Evolutionary conservation across 2,888 invertebrate genomes (phyloP).

Genomic region (Thera obeliscata): DNA sequence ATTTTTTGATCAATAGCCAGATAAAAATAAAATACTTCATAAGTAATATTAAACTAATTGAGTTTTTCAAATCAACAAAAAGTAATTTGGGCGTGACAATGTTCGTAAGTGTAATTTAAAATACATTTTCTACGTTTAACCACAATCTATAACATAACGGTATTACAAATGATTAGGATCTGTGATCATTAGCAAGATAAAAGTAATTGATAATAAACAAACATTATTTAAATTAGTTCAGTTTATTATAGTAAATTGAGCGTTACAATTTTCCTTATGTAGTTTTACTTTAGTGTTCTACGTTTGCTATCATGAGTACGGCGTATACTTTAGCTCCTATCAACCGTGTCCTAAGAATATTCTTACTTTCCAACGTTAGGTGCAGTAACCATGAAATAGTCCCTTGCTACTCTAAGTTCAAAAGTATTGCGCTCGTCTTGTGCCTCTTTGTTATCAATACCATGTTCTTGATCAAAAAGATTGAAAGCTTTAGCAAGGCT

Average conservation of each 20-base stretch:
- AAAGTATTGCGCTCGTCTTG: background rate
- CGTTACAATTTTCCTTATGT: background rate
- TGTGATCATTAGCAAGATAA: background rate
- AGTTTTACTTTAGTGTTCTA: background rate
- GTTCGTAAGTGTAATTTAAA: too few relatives aligned
- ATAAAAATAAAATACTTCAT: too few relatives aligned
- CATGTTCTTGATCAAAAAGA: background rate
- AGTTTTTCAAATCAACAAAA: too few relatives aligned
- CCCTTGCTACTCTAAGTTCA: background rate
- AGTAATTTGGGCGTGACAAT: too few relatives aligned
- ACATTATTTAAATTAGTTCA: background rate
- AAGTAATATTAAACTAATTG: too few relatives aligned
- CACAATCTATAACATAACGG: too few relatives aligned
- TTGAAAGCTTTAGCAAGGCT: background rate
- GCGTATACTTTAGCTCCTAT: conserved; percentile 4
- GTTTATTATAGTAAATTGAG: background rate
- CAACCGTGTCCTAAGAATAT: conserved; percentile 8
- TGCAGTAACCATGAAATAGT: background rate
- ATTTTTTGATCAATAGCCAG: too few relatives aligned
- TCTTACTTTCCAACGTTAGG: conserved; percentile 4
- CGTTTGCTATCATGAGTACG: conserved; percentile 7
- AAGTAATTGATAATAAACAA: background rate
- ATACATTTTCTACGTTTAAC: too few relatives aligned
- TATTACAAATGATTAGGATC: background rate
- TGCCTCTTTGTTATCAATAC: background rate